A percentile compares a stretch with the other conserved stretches of the same genome.
phyloP scores from a whole-genome alignment of 2,113 vertebrate species.

The Lampris incognitus region DNA sequence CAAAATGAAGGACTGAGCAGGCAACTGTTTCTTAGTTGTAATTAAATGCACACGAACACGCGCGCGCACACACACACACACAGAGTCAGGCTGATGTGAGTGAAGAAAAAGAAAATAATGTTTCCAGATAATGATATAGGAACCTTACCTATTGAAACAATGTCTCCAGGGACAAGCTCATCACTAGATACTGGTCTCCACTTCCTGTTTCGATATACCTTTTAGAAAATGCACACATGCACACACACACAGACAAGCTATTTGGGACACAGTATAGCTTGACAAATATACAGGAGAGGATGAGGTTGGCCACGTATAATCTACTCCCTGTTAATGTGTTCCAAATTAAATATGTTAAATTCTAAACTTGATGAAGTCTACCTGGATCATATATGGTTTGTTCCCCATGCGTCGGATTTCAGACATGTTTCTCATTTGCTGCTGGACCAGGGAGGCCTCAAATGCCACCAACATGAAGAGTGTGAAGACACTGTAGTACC shows the following conservation, averaged over 20 bases:
- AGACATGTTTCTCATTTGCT: slow-evolving; percentile 96
- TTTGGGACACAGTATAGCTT: not conserved
- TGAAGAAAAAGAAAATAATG: not conserved
- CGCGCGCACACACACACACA: not conserved
- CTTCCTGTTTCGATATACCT: slow-evolving; percentile 97
- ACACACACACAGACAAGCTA: not conserved
- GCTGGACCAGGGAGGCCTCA: slow-evolving; percentile 96
- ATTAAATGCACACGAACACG: no score
- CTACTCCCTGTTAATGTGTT: not conserved
- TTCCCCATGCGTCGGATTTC: slow-evolving; percentile 98
- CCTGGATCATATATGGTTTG: slow-evolving; percentile 95
- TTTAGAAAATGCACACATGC: slow-evolving; percentile 1
- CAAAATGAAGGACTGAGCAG: no score
- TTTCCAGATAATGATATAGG: not conserved
- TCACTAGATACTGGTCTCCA: slow-evolving; percentile 94
- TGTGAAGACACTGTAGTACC: slow-evolving; percentile 98
- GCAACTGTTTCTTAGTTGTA: no score
- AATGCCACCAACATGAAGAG: slow-evolving; percentile 98
- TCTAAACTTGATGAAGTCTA: slow-evolving; percentile 46
- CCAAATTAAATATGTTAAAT: not conserved
- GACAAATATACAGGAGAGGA: not conserved
- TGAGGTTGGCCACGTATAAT: not conserved
- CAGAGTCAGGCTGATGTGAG: not conserved
- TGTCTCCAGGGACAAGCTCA: slow-evolving; percentile 92
- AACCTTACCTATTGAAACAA: slow-evolving; percentile 90